Percentiles rank a stretch among this genome's conserved stretches.
Evolutionary conservation across 2,113 vertebrate genomes (phyloP).

Genomic region (Pan paniscus): DNA sequence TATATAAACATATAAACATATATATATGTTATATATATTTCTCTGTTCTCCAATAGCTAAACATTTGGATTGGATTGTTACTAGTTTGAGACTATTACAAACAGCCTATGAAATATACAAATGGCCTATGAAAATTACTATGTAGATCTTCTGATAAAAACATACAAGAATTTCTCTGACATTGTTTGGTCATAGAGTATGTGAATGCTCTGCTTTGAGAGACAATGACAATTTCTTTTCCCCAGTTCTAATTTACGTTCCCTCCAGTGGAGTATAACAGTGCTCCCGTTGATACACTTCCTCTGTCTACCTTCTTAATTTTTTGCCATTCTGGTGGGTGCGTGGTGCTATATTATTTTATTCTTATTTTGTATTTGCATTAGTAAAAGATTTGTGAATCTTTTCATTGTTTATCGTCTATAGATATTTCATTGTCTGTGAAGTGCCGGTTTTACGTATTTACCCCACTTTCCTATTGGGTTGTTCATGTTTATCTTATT

Average conservation of each 20-base stretch:
- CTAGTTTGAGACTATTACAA: not conserved
- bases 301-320: not conserved
- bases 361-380: constrained; percentile 42
- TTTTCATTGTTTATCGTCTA: constrained; percentile 25
- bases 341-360: not conserved
- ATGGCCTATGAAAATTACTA: not conserved
- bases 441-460: not conserved
- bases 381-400: constrained; percentile 20
- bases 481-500: constrained; percentile 9
- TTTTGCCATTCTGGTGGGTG: constrained; percentile 31
- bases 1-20: not conserved
- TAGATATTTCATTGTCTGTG: not conserved
- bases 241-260: not conserved
- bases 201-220: not conserved
- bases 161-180: not conserved
- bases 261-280: not conserved
- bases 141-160: not conserved
- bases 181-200: not conserved
- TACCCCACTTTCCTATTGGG: not conserved
- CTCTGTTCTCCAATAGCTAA: not conserved
- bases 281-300: not conserved
- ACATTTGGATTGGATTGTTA: not conserved
- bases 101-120: not conserved
- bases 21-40: not conserved
- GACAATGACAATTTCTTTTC: not conserved